phyloP scores from a whole-genome alignment of 1,140 invertebrate species.

The Conus betulinus region DNA sequence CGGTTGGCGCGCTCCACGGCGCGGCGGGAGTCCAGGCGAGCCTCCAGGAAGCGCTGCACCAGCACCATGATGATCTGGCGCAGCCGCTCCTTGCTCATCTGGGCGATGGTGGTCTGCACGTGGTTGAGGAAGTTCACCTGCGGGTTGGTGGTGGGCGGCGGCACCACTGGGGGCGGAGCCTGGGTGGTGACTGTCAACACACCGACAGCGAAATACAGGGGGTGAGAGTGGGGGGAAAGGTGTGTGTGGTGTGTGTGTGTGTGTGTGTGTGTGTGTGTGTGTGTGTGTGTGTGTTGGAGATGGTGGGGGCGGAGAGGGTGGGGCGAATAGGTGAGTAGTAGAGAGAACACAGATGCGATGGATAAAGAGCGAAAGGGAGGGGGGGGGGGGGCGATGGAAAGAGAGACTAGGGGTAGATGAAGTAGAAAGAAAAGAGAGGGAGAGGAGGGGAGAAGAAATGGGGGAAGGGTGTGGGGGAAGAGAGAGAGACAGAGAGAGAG shows the following conservation, averaged over 20 bases:
- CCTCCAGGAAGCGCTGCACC: background rate
- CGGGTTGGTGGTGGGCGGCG: background rate
- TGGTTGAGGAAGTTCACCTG: slow-evolving; percentile 1
- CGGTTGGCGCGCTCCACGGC: slow-evolving; percentile 4
- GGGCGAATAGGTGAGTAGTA: background rate
- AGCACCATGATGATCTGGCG: background rate
- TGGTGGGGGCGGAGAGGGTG: background rate
- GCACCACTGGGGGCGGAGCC: background rate
- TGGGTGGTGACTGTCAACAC: background rate
- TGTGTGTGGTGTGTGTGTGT: too few relatives aligned
- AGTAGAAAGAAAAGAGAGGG: background rate
- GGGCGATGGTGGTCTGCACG: background rate
- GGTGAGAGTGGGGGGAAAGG: background rate
- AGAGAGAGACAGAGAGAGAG: background rate
- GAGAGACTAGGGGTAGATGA: background rate
- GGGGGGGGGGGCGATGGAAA: background rate
- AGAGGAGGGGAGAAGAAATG: background rate
- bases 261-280: too few relatives aligned
- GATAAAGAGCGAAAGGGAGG: background rate
- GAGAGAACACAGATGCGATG: background rate
- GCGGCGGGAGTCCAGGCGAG: background rate
- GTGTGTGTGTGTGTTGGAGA: too few relatives aligned
- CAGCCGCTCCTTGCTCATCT: background rate
- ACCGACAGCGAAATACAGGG: background rate
- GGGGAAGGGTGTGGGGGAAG: background rate